These are phyloP conservation scores for Ligdia adustata DNA, from an alignment of 2,888 invertebrate species.

Conservation along the genomic window DNA sequence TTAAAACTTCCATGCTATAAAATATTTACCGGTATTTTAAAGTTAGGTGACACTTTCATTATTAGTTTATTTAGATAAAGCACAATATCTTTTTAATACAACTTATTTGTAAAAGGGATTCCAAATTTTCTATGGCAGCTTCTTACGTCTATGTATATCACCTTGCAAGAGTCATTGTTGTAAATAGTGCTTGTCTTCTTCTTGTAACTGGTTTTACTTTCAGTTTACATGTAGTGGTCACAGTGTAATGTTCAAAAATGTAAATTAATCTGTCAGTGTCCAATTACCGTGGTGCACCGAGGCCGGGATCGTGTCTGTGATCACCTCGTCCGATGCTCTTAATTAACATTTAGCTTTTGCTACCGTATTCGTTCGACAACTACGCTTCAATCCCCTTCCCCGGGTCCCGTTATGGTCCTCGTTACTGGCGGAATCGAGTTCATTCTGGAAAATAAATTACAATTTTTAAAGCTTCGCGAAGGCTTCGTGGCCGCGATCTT, in stretches of 20 bases:
- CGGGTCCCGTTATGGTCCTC: constrained; percentile 69
- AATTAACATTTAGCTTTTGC: constrained; percentile 76
- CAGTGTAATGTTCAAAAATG: constrained; percentile 52
- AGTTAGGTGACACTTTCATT: no score
- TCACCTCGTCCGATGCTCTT: constrained; percentile 70
- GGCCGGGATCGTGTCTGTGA: constrained; percentile 55
- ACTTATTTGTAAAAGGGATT: no score
- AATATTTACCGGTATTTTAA: no score
- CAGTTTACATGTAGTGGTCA: no score
- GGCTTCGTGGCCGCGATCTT: constrained; percentile 42
- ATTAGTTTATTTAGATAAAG: no score
- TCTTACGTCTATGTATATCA: no score
- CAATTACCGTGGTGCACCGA: constrained; percentile 57
- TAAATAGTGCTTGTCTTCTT: no score
- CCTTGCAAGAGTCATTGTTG: no score
- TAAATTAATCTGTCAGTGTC: constrained; percentile 58
- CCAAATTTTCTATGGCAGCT: no score
- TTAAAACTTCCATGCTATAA: no score
- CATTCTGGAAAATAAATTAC: constrained; percentile 57
- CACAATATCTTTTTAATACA: no score
- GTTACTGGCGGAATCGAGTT: constrained; percentile 60
- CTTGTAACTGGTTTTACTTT: no score
- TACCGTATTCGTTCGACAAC: constrained; percentile 61
- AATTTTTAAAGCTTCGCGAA: constrained; percentile 47
- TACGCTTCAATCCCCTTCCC: constrained; percentile 54